Evolutionary conservation across 2,113 vertebrate species (phyloP).

Genomic region (Amphiprion ocellaris): DNA sequence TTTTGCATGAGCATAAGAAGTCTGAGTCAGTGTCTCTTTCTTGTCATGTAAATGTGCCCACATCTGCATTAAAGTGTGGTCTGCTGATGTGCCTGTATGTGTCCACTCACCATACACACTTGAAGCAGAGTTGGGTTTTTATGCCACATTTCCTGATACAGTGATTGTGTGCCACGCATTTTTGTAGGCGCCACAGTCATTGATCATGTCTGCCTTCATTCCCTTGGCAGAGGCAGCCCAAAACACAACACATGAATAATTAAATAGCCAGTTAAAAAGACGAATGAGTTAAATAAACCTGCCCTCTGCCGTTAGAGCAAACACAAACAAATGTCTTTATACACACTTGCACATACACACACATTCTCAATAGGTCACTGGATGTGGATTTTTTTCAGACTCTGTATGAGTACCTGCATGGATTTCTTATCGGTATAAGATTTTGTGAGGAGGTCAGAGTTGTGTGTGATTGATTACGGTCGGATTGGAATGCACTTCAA

Average conservation of each 20-base stretch:
- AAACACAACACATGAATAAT: conserved; percentile 80
- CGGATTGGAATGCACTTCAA: conserved; percentile 36
- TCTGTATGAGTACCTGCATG: conserved; percentile 49
- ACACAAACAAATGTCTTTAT: conserved; percentile 54
- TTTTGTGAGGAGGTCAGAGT: conserved; percentile 34
- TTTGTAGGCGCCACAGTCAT: conserved; percentile 45
- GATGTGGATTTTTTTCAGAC: conserved; percentile 40
- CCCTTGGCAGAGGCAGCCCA: conserved; percentile 48
- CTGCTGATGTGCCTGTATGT: background rate
- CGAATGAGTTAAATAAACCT: conserved; percentile 78
- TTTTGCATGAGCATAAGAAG: background rate
- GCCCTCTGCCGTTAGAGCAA: conserved; percentile 42
- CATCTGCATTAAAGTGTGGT: background rate
- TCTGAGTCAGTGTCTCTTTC: background rate
- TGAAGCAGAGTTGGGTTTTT: background rate
- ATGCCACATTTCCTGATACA: conserved; percentile 27
- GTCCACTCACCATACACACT: background rate
- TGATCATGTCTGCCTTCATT: conserved; percentile 66
- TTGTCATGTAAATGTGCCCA: background rate
- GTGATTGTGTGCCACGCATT: conserved; percentile 19
- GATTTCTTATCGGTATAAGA: conserved; percentile 44
- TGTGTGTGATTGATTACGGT: conserved; percentile 53
- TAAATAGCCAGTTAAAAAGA: conserved; percentile 81
- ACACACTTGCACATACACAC: conserved; percentile 36
- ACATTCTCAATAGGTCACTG: conserved; percentile 33